Evolutionary conservation across 1,140 invertebrate genomes (phyloP).

Genomic region (Drosophila punjabiensis): DNA sequence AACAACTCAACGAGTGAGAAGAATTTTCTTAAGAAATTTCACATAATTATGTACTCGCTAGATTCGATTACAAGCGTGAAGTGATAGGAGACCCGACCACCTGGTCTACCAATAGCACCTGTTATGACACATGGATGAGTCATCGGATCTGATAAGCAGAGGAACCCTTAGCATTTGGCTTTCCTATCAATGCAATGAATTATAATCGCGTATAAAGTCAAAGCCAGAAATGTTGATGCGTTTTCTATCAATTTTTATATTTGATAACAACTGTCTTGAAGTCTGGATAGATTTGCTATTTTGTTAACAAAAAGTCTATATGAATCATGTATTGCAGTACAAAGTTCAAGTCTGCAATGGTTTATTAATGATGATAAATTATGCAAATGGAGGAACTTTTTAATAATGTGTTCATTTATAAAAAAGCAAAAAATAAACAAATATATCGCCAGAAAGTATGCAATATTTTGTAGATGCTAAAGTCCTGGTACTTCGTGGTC

Average conservation of each 20-base stretch:
- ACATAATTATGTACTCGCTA: constrained; percentile 10
- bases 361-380: not conserved
- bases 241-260: constrained; percentile 5
- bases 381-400: not conserved
- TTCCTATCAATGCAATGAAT: constrained; percentile 11
- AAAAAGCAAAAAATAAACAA: too few species aligned
- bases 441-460: not conserved
- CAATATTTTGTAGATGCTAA: not conserved
- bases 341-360: not conserved
- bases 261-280: constrained; percentile 27
- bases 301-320: not conserved
- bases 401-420: too few species aligned
- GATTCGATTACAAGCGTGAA: not conserved
- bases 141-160: constrained; percentile 27
- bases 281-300: not conserved
- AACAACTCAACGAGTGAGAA: not conserved
- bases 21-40: not conserved
- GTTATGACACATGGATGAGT: constrained; percentile 53
- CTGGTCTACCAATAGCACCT: constrained; percentile 1
- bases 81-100: not conserved
- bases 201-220: not conserved
- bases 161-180: constrained; percentile 10
- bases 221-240: constrained; percentile 12
- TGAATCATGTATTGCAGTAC: constrained; percentile 5
- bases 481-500: not conserved